These are phyloP conservation scores for Pollenia amentaria DNA, from an alignment of 2,888 invertebrate species.

Conservation along the genomic window DNA sequence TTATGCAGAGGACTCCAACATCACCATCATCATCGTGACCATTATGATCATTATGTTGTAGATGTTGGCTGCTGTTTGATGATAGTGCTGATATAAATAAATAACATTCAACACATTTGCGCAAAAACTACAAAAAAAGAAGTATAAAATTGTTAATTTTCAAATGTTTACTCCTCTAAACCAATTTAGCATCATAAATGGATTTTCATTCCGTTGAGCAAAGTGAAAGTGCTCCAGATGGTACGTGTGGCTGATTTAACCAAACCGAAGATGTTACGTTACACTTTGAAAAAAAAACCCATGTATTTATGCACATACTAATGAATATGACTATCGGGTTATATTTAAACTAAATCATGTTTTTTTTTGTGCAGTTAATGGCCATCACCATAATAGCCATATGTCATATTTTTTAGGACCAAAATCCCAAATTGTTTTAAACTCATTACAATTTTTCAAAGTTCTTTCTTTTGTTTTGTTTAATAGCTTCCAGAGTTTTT, in stretches of 20 bases:
- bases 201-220: conserved; percentile 72
- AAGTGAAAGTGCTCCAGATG: conserved; percentile 84
- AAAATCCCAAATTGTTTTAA: background rate
- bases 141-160: conserved; percentile 69
- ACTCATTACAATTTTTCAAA: background rate
- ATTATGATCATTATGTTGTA: conserved; percentile 43
- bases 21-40: conserved; percentile 13
- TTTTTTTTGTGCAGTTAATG: too few relatives aligned
- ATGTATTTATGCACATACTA: conserved; percentile 2
- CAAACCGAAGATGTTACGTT: conserved; percentile 70
- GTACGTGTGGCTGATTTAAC: conserved; percentile 62
- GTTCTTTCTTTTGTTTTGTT: background rate
- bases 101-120: conserved; percentile 73
- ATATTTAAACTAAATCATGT: too few relatives aligned
- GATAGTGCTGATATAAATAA: conserved; percentile 71
- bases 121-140: conserved; percentile 22
- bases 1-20: conserved; percentile 38
- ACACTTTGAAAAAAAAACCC: conserved; percentile 45
- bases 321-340: background rate
- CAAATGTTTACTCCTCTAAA: conserved; percentile 72
- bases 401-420: background rate
- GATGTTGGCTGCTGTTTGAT: conserved; percentile 65
- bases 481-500: background rate
- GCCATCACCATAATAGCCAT: too few relatives aligned
- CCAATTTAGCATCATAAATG: conserved; percentile 72